Evolutionary conservation across 2,888 invertebrate genomes (phyloP).

Genomic region (Netelia inedita): DNA sequence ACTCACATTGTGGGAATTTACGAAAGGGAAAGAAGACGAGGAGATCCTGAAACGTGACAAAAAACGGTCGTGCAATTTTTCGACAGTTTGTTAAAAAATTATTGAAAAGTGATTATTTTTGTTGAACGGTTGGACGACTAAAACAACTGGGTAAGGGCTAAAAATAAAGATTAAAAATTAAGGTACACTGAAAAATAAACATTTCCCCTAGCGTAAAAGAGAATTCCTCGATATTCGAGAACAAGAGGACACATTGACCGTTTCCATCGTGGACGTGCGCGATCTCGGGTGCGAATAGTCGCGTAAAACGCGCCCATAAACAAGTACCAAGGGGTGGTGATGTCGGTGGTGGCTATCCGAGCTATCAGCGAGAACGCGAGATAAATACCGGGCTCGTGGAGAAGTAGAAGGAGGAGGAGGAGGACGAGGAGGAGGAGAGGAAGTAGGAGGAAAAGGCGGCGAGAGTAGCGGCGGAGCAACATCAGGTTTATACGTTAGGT

Average conservation of each 20-base stretch:
- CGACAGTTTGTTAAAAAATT: neutral
- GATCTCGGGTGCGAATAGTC: slow-evolving; percentile 70
- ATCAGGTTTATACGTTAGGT: slow-evolving; percentile 61
- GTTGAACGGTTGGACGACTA: too few relatives aligned
- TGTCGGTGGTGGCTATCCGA: slow-evolving; percentile 56
- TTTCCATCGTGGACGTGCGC: slow-evolving; percentile 43
- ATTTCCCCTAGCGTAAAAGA: too few relatives aligned
- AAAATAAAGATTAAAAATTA: too few relatives aligned
- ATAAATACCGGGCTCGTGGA: slow-evolving; percentile 57
- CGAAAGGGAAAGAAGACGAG: too few relatives aligned
- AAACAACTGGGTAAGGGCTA: too few relatives aligned
- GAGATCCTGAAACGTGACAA: too few relatives aligned
- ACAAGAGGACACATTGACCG: slow-evolving; percentile 4
- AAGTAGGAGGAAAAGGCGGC: slow-evolving; percentile 4
- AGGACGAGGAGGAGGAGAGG: too few relatives aligned
- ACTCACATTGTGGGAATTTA: neutral
- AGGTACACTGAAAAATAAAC: too few relatives aligned
- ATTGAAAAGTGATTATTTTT: too few relatives aligned
- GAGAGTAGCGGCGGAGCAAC: slow-evolving; percentile 43
- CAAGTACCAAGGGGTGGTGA: slow-evolving; percentile 61
- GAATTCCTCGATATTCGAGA: neutral
- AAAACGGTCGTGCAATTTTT: too few relatives aligned
- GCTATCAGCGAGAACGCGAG: slow-evolving; percentile 63
- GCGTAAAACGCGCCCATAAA: slow-evolving; percentile 71
- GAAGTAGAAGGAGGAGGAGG: too few relatives aligned